phyloP scores from a whole-genome alignment of 2,797 vertebrate species.

The Leptatherina wallacei region DNA sequence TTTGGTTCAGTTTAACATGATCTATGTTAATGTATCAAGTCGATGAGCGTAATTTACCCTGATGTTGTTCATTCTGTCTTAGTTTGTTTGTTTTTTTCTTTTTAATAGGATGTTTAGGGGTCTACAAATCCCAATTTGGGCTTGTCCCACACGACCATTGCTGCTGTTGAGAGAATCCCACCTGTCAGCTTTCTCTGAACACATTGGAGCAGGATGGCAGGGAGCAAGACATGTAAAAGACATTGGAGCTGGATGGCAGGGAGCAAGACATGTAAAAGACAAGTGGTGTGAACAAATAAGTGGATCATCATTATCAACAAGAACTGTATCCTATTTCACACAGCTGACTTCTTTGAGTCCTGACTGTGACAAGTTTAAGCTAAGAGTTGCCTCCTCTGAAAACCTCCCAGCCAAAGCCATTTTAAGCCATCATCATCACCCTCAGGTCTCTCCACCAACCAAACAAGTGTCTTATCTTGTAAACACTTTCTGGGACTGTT shows the following conservation, averaged over 20 bases:
- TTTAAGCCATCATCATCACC: conserved; percentile 10
- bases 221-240: conserved; percentile 8
- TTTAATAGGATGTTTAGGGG: conserved; percentile 77
- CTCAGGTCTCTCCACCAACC: conserved; percentile 24
- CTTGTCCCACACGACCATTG: conserved; percentile 50
- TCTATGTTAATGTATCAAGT: neutral
- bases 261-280: conserved; percentile 7
- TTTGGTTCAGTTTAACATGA: neutral
- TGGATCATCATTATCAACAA: conserved; percentile 11
- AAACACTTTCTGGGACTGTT: conserved; percentile 35
- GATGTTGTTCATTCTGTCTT: neutral
- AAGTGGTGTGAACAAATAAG: conserved; percentile 2
- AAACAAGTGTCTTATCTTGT: conserved; percentile 22
- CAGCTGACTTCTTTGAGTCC: conserved; percentile 3
- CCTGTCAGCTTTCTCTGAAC: conserved; percentile 31
- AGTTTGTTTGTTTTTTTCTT: conserved; percentile 11
- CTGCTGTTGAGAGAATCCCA: conserved; percentile 52
- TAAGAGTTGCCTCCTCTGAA: conserved; percentile 23
- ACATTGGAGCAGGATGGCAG: conserved; percentile 28
- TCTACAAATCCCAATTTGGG: conserved; percentile 54
- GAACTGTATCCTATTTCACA: conserved; percentile 13
- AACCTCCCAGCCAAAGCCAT: conserved; percentile 21
- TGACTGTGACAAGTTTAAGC: conserved; percentile 14
- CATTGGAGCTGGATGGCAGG: conserved; percentile 26
- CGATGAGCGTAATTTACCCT: neutral